Conservation (phyloP, 2,113 vertebrate species). For the Bos taurus region DNA sequence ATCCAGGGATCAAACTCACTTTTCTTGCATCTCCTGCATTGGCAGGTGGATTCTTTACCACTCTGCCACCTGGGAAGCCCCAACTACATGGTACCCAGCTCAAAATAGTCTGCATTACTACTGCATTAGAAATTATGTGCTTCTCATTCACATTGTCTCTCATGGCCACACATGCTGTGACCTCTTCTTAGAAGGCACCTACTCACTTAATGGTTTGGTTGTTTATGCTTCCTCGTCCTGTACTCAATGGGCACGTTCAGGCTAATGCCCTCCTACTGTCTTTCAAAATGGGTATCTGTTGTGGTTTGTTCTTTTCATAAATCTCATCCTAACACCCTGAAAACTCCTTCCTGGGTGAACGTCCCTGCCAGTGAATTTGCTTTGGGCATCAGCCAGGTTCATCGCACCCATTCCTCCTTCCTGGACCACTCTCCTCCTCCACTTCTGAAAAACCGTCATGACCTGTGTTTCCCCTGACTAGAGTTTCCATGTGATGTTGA, state of each 20-base stretch:
- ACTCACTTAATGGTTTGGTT: not conserved
- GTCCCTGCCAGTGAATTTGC: not conserved
- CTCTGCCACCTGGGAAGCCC: not conserved
- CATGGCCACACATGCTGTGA: not conserved
- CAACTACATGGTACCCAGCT: not conserved
- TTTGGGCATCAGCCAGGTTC: not conserved
- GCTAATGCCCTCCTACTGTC: not conserved
- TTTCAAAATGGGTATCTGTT: not conserved
- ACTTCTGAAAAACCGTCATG: not conserved
- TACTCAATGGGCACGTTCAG: not conserved
- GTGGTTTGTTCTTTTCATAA: not conserved
- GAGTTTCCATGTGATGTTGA: not conserved
- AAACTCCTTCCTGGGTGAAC: not conserved
- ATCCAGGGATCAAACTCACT: not conserved
- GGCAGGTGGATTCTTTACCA: not conserved
- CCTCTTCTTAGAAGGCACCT: not conserved
- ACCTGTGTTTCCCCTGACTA: not conserved
- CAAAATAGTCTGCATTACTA: not conserved
- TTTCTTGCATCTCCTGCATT: not conserved
- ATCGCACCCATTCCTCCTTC: not conserved
- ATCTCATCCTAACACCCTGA: not conserved
- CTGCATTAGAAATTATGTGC: not conserved
- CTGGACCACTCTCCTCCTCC: not conserved
- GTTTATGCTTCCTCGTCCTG: not conserved
- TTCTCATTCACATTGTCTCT: not conserved